Percentiles rank a stretch among this genome's conserved stretches.
Evolutionary conservation across 2,888 invertebrate genomes (phyloP).

Genomic region (Tridacna gigas): DNA sequence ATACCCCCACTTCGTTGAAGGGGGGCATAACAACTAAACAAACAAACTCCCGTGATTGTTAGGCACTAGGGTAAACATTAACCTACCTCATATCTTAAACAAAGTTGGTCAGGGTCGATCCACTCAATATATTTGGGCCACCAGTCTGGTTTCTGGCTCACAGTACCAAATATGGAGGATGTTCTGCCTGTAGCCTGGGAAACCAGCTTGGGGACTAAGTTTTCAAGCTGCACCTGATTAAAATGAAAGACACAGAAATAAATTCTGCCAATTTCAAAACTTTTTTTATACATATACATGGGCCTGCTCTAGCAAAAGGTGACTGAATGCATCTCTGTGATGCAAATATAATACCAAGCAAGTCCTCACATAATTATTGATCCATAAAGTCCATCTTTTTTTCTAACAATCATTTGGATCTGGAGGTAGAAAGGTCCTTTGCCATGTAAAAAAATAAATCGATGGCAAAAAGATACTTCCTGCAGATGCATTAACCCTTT

Average conservation of each 20-base stretch:
- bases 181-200: conserved; percentile 46
- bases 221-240: conserved; percentile 43
- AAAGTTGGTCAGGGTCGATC: conserved; percentile 39
- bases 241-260: not conserved
- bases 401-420: too few species aligned
- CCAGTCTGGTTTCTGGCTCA: conserved; percentile 44
- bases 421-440: too few species aligned
- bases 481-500: too few species aligned
- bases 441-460: too few species aligned
- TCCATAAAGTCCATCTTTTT: not conserved
- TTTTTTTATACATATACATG: not conserved
- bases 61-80: too few species aligned
- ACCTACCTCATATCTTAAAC: conserved; percentile 34
- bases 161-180: conserved; percentile 42
- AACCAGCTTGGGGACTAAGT: conserved; percentile 52
- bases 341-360: not conserved
- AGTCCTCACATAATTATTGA: not conserved
- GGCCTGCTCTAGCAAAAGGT: too few species aligned
- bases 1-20: too few species aligned
- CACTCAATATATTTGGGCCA: conserved; percentile 51
- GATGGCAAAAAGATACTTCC: too few species aligned
- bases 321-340: not conserved
- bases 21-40: too few species aligned
- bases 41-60: too few species aligned
- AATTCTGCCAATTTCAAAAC: not conserved